phyloP scores from a whole-genome alignment of 1,140 invertebrate genomes.

The Thaumetopoea pityocampa region DNA sequence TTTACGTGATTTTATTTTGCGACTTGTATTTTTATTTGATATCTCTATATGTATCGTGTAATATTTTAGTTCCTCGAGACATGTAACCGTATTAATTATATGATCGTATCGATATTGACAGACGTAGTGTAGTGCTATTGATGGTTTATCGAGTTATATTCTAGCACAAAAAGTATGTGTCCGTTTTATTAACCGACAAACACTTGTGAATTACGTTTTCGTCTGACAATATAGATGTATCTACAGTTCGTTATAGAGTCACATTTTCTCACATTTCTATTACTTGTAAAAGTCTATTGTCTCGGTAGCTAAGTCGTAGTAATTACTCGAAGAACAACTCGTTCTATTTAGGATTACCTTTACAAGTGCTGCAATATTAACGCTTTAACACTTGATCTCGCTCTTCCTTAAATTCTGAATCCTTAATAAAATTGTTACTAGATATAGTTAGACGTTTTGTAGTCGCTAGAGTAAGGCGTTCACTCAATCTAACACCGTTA shows the following conservation, averaged over 20 bases:
- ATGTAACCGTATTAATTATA: no score
- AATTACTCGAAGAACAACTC: conserved; percentile 35
- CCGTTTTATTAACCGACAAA: conserved; percentile 3
- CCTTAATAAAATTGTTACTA: conserved; percentile 40
- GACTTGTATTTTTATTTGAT: conserved; percentile 31
- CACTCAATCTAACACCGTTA: conserved; percentile 3
- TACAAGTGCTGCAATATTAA: conserved; percentile 44
- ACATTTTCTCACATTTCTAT: conserved; percentile 45
- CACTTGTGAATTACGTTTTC: conserved; percentile 19
- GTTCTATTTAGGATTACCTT: conserved; percentile 37
- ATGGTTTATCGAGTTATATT: conserved; percentile 29
- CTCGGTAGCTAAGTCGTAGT: conserved; percentile 65
- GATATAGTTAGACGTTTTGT: conserved; percentile 13
- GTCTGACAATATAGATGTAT: conserved; percentile 32
- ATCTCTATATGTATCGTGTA: conserved; percentile 34
- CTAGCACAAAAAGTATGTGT: conserved; percentile 39
- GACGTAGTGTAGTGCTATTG: conserved; percentile 22
- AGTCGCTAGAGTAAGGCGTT: conserved; percentile 14
- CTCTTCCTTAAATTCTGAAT: conserved; percentile 44
- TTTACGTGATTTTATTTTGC: conserved; percentile 38
- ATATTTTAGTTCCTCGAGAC: conserved; percentile 34
- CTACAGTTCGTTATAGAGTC: conserved; percentile 35
- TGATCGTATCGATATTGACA: no score
- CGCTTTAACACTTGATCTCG: conserved; percentile 64
- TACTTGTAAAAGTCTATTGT: conserved; percentile 52